Base-by-base conservation (phyloP, 2,797 vertebrate genomes). In the Rhabdophis nuchalis region DNA sequence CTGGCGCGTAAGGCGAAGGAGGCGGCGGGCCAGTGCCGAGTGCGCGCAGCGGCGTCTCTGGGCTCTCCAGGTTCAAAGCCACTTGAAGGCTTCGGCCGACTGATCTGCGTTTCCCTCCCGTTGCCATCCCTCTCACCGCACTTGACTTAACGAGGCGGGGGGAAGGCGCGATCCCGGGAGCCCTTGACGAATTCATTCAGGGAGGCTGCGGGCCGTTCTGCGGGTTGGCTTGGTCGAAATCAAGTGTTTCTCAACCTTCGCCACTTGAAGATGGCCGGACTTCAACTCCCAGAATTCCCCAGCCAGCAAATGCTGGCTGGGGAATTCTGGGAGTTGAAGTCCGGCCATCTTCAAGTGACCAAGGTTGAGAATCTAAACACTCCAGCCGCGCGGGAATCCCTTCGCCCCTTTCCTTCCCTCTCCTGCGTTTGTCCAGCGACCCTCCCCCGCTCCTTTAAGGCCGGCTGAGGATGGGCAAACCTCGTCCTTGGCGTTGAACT, bases 141-240 rank as follows among this genome's bases (percentile, higher is more conserved):
- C 96, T 97, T 95, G 96, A 96, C 96, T 97, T 98, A 98, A 98
- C 96, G 97, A 98, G 60, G 60, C 97, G 95, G 95, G 96, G 96
- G 97, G 6, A 96, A 61, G 95, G 96, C 95, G 93, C 96, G 96
- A 95, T 97, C 97, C 97, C 96, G 97, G 97, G 96, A 96, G 95
- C 96, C 97, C 97, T 98, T 98, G 96, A 96, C 97, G 97, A 97
- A 98, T 97, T 97, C 98, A 98, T 97, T 97, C 97, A 61, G 96
- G 96, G 96, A 97, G 97, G 97, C 97, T 96, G 97, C 96, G 96
- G 96, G 97, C 97, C 97, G 89, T 97, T 97, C 97, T 96, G 96
- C 88, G 97, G 97, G 97, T 97, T 97, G 96, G 97, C 97, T 98
- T 98, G 97, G 96, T 96, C 97, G 97, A 96, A n/a, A n/a, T n/a